Conservation (phyloP, 2,113 vertebrate genomes). For the Megaceryle maxima region DNA sequence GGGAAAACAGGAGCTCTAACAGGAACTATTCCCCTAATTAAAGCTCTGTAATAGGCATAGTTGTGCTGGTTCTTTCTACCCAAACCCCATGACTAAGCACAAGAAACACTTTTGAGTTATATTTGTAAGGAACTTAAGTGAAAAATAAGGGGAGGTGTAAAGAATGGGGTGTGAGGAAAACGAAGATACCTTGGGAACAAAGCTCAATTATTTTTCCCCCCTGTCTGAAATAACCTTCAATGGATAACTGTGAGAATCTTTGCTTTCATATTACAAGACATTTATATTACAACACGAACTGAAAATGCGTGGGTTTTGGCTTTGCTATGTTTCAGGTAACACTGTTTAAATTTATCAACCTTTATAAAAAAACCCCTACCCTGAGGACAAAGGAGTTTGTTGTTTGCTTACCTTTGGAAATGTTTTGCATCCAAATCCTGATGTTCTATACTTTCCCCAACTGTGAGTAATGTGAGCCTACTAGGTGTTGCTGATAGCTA, state of each 20-base stretch:
- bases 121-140: background rate
- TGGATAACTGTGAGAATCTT: background rate
- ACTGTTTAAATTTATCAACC: background rate
- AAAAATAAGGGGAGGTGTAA: background rate
- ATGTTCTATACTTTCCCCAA: background rate
- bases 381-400: background rate
- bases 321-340: slow-evolving; percentile 24
- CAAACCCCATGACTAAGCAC: background rate
- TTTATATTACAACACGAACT: background rate
- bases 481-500: background rate
- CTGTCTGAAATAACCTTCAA: background rate
- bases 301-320: background rate
- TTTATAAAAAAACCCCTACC: background rate
- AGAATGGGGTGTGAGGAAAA: background rate
- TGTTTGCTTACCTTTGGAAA: background rate
- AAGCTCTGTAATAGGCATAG: background rate
- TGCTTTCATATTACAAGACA: background rate
- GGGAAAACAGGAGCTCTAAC: background rate
- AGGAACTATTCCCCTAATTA: background rate
- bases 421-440: background rate
- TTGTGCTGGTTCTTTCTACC: background rate
- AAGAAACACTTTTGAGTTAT: background rate
- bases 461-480: background rate
- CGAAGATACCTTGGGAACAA: background rate
- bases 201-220: background rate